Percentiles rank a stretch among this genome's conserved stretches.
phyloP scores from a whole-genome alignment of 1,140 invertebrate genomes.

The Zaprionus ornatus region DNA sequence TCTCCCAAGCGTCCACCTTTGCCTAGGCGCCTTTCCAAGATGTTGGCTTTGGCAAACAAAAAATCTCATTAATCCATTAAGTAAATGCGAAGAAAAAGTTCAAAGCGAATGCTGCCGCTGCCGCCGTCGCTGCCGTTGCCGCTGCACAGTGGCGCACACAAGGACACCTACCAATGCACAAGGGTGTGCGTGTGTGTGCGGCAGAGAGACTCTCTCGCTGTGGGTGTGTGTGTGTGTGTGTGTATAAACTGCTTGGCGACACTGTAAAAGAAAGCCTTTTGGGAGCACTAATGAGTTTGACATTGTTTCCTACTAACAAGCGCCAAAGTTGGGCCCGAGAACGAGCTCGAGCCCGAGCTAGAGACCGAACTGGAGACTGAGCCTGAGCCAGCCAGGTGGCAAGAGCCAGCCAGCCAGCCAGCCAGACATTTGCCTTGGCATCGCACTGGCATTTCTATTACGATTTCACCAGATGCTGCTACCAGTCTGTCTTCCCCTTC shows the following conservation, averaged over 20 bases:
- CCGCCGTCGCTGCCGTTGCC: neutral
- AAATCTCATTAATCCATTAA: conserved; percentile 82
- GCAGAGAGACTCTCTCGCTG: conserved; percentile 5
- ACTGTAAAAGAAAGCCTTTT: conserved; percentile 81
- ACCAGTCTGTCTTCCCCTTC: neutral
- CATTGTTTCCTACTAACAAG: conserved; percentile 81
- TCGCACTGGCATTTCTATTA: conserved; percentile 75
- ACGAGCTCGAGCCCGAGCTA: conserved; percentile 17
- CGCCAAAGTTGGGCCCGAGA: conserved; percentile 66
- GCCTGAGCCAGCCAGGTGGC: conserved; percentile 47
- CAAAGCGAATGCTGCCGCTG: conserved; percentile 64
- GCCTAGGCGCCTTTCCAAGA: conserved; percentile 56
- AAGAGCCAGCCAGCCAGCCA: conserved; percentile 48
- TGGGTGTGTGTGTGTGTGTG: conserved; percentile 41
- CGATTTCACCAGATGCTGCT: conserved; percentile 56
- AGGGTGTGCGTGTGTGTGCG: conserved; percentile 24
- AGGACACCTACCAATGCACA: conserved; percentile 41
- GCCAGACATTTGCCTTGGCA: conserved; percentile 71
- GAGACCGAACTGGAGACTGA: conserved; percentile 10
- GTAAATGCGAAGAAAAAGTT: conserved; percentile 80
- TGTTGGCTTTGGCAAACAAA: conserved; percentile 80
- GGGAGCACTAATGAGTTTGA: conserved; percentile 82
- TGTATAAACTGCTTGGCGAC: conserved; percentile 57
- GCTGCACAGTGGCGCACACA: conserved; percentile 42
- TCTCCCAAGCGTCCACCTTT: conserved; percentile 3